phyloP scores from a whole-genome alignment of 2,888 invertebrate genomes.

The Yponomeuta plumbellus region DNA sequence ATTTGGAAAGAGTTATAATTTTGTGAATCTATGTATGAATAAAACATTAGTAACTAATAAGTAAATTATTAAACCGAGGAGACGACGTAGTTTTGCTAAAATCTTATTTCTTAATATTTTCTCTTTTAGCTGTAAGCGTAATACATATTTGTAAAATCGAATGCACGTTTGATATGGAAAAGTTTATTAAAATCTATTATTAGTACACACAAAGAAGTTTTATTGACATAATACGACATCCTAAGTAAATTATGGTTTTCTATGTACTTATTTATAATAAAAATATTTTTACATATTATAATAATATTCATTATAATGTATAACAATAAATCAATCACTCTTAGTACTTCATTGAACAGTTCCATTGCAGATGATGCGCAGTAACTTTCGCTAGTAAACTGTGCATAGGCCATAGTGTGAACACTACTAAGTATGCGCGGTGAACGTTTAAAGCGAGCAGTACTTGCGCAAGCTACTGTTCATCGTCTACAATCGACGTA shows the following conservation, averaged over 20 bases:
- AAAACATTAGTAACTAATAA: background rate
- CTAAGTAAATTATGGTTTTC: background rate
- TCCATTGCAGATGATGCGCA: too few relatives aligned
- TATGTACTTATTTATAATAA: too few relatives aligned
- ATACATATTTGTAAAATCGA: slow-evolving; percentile 8
- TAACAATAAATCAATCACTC: too few relatives aligned
- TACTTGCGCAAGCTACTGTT: too few relatives aligned
- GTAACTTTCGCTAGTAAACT: too few relatives aligned
- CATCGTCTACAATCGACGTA: too few relatives aligned
- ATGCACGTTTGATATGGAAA: background rate
- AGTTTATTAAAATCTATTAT: slow-evolving; percentile 1
- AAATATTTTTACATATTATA: too few relatives aligned
- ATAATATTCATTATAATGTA: too few relatives aligned
- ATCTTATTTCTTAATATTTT: background rate
- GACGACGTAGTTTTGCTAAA: background rate
- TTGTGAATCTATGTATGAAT: background rate
- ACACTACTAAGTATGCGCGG: too few relatives aligned
- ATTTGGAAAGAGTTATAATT: background rate
- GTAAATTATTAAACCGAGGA: background rate
- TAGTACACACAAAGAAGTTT: background rate
- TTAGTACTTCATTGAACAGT: too few relatives aligned
- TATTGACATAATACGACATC: background rate
- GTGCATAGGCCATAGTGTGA: too few relatives aligned
- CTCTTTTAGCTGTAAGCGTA: slow-evolving; percentile 8
- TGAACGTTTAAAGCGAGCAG: too few relatives aligned